phyloP scores from a whole-genome alignment of 2,113 vertebrate genomes.

The Fulica atra region DNA sequence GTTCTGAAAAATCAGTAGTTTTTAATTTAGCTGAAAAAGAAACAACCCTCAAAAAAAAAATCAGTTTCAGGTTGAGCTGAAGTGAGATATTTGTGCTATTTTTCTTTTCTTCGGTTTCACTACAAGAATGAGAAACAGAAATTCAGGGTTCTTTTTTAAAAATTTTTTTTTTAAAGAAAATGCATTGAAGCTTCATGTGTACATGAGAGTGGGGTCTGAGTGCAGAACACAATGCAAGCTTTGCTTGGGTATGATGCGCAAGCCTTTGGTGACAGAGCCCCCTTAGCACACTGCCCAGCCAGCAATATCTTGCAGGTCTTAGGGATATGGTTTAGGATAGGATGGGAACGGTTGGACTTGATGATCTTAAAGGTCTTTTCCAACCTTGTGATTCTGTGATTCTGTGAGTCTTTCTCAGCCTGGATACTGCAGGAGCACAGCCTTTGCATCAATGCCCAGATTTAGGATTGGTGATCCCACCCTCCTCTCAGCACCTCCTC shows the following conservation, averaged over 20 bases:
- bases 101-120: not conserved
- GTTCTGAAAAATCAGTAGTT: not conserved
- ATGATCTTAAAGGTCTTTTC: too few relatives aligned
- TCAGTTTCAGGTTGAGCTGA: not conserved
- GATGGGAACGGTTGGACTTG: too few relatives aligned
- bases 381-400: too few relatives aligned
- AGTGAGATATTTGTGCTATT: not conserved
- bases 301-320: not conserved
- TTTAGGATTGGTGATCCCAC: not conserved
- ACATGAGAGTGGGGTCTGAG: not conserved
- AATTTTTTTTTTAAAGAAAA: not conserved
- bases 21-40: not conserved
- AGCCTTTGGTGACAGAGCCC: not conserved
- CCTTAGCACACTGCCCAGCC: not conserved
- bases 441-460: not conserved
- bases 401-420: not conserved
- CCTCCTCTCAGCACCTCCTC: not conserved
- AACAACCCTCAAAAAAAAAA: not conserved
- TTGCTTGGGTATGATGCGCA: rapidly evolving
- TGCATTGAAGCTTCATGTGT: not conserved
- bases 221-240: not conserved
- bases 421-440: not conserved
- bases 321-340: too few relatives aligned
- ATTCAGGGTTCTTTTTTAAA: not conserved
- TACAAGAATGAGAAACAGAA: not conserved